A percentile compares a stretch with the other conserved stretches of the same genome.
phyloP scores from a whole-genome alignment of 2,113 vertebrate genomes.

The Prochilodus magdalenae region DNA sequence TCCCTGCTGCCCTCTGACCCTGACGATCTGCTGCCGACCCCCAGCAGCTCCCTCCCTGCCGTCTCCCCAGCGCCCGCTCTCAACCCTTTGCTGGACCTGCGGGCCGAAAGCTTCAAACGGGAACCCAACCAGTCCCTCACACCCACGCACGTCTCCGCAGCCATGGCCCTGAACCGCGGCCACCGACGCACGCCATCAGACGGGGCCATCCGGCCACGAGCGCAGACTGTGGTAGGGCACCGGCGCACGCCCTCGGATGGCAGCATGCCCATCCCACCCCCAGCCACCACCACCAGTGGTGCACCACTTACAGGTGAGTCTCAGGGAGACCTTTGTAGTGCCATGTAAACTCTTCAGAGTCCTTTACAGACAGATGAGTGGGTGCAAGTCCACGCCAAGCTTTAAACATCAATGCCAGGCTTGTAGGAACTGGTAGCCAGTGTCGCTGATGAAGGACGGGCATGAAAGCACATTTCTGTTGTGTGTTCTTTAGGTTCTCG shows the following conservation, averaged over 20 bases:
- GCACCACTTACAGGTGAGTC: constrained; percentile 63
- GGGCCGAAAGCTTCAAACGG: constrained; percentile 89
- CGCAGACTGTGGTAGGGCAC: constrained; percentile 74
- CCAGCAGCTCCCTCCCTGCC: constrained; percentile 50
- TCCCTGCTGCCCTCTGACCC: constrained; percentile 88
- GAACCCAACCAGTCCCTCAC: constrained; percentile 90
- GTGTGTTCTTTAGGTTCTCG: constrained; percentile 65
- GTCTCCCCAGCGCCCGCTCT: constrained; percentile 58
- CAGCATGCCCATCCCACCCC: constrained; percentile 75
- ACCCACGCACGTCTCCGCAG: constrained; percentile 85
- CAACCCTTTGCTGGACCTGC: constrained; percentile 87
- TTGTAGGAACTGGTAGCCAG: too few relatives aligned
- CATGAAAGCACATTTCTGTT: too few relatives aligned
- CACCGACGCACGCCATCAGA: constrained; percentile 89
- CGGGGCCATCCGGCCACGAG: constrained; percentile 81
- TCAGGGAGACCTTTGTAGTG: not conserved
- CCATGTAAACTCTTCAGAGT: too few relatives aligned
- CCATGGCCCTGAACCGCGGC: constrained; percentile 76
- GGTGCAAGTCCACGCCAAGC: too few relatives aligned
- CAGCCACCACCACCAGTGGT: constrained; percentile 40
- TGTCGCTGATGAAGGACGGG: too few relatives aligned
- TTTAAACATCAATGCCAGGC: too few relatives aligned
- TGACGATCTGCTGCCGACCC: constrained; percentile 76
- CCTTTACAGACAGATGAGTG: too few relatives aligned
- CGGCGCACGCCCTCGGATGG: constrained; percentile 79